Conservation (phyloP, 2,113 vertebrate genomes). For the Ifrita kowaldi region DNA sequence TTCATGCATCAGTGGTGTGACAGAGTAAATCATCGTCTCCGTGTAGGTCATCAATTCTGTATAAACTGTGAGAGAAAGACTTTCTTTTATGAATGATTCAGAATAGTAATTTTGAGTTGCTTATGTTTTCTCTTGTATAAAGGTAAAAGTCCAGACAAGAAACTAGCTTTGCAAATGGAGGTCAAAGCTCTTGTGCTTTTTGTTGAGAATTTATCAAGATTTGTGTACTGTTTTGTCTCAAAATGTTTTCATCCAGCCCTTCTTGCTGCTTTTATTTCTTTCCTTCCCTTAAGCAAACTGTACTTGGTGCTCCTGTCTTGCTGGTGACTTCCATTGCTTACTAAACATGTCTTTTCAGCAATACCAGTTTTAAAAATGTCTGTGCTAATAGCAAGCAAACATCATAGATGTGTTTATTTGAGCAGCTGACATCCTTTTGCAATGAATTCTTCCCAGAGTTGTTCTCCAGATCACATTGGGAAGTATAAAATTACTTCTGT, state of each 20-base stretch:
- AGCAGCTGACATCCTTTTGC: neutral
- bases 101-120: neutral
- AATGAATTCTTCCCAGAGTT: neutral
- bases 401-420: neutral
- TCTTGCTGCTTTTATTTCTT: neutral
- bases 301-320: neutral
- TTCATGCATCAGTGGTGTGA: constrained; percentile 15
- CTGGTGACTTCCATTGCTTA: neutral
- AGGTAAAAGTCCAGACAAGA: neutral
- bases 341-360: neutral
- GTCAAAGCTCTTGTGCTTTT: neutral
- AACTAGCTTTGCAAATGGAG: neutral
- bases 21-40: constrained; percentile 6
- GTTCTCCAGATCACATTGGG: neutral
- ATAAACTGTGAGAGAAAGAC: neutral
- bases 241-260: neutral
- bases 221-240: neutral
- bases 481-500: neutral
- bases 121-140: neutral
- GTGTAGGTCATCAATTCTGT: neutral
- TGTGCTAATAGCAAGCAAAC: neutral
- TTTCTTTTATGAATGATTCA: neutral
- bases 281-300: neutral
- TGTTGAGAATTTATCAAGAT: neutral
- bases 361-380: neutral